phyloP scores from a whole-genome alignment of 2,888 invertebrate genomes.

The Chirona hameri region DNA sequence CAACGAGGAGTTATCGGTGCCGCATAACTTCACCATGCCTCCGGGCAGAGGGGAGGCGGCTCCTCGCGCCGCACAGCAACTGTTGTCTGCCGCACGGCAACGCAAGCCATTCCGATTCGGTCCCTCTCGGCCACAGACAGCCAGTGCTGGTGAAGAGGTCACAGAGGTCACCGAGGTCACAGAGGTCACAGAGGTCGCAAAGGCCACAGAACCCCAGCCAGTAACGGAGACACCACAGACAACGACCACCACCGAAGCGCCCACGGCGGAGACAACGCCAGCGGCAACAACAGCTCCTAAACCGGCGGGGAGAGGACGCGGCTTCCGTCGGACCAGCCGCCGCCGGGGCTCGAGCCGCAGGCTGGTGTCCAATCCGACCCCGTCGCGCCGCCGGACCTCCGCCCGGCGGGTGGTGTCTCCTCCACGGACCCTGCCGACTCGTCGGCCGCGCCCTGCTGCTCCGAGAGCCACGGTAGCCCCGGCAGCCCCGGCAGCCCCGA shows the following conservation, averaged over 20 bases:
- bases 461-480: not conserved
- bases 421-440: too few species aligned
- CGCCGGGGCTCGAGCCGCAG: not conserved
- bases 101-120: not conserved
- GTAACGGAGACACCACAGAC: not conserved
- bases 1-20: conserved; percentile 5
- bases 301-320: not conserved
- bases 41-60: not conserved
- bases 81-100: not conserved
- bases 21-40: not conserved
- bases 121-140: not conserved
- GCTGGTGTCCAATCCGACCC: too few species aligned
- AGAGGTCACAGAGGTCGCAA: too few species aligned
- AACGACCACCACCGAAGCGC: not conserved
- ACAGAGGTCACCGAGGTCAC: too few species aligned
- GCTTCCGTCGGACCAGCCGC: not conserved
- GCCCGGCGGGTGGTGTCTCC: too few species aligned
- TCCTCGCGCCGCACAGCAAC: not conserved
- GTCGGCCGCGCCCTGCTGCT: not conserved
- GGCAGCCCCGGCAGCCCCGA: not conserved
- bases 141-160: too few species aligned
- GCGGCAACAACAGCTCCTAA: not conserved
- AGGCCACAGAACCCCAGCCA: too few species aligned
- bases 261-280: not conserved
- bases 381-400: too few species aligned